Evolutionary conservation across 2,113 vertebrate genomes (phyloP).

Genomic region (Australoheros scitulus): DNA sequence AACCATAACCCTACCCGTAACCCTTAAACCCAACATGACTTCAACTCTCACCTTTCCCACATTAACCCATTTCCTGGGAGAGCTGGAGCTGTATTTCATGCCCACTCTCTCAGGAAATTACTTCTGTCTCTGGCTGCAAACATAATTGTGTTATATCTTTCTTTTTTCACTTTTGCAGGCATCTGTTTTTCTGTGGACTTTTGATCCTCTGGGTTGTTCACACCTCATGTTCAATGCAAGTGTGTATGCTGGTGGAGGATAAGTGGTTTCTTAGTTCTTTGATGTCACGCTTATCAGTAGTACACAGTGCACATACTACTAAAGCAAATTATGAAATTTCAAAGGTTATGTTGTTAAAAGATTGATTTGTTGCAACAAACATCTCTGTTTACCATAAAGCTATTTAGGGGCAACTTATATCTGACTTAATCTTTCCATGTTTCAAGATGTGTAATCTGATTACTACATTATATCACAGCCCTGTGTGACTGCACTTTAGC

Average conservation of each 20-base stretch:
- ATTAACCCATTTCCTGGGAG: slow-evolving; percentile 50
- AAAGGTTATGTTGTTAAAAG: neutral
- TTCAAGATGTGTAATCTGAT: neutral
- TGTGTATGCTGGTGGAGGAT: slow-evolving; percentile 3
- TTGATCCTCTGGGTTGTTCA: slow-evolving; percentile 29
- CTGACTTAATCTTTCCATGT: neutral
- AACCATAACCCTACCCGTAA: slow-evolving; percentile 45
- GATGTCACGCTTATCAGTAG: neutral
- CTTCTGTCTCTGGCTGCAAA: slow-evolving; percentile 22
- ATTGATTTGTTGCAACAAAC: neutral
- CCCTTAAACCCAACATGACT: slow-evolving; percentile 42
- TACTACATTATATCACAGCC: neutral
- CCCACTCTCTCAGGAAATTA: slow-evolving; percentile 34
- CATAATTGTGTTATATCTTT: slow-evolving; percentile 20
- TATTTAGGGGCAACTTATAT: neutral
- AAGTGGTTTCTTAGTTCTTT: neutral
- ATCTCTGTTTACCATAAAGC: neutral
- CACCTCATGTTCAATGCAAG: slow-evolving; percentile 10
- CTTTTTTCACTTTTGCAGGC: slow-evolving; percentile 26
- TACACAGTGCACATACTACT: neutral
- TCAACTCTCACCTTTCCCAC: slow-evolving; percentile 55
- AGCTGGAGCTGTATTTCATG: slow-evolving; percentile 1
- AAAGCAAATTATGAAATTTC: neutral
- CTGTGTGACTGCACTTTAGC: neutral
- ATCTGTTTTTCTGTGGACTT: slow-evolving; percentile 37